Percentiles rank a stretch among this genome's conserved stretches.
phyloP scores from a whole-genome alignment of 2,888 invertebrate species.

The Eretmocerus hayati region DNA sequence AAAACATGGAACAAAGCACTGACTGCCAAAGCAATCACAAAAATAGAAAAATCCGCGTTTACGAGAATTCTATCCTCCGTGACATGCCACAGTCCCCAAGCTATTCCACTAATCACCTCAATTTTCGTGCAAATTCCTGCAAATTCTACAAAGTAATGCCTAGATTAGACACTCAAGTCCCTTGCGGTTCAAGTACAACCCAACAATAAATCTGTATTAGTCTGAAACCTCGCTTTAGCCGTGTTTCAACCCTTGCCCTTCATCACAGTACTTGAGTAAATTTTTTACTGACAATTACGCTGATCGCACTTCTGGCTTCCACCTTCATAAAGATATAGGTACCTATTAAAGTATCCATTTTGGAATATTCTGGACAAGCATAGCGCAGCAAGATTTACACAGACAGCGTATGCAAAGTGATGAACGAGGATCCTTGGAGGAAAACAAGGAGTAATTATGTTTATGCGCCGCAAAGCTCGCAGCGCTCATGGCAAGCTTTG shows the following conservation, averaged over 20 bases:
- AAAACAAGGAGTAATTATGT: slow-evolving; percentile 13
- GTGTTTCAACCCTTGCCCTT: background rate
- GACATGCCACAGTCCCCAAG: slow-evolving; percentile 25
- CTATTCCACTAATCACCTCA: slow-evolving; percentile 38
- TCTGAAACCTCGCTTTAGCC: slow-evolving; percentile 4
- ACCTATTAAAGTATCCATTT: too few species aligned
- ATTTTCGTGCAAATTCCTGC: slow-evolving; percentile 40
- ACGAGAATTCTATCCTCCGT: too few species aligned
- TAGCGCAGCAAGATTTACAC: slow-evolving; percentile 7
- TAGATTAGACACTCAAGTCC: slow-evolving; percentile 35
- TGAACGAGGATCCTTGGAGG: slow-evolving; percentile 5
- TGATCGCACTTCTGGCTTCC: slow-evolving; percentile 10
- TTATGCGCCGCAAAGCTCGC: too few species aligned
- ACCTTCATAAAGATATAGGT: too few species aligned
- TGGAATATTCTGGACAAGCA: too few species aligned
- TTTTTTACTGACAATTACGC: slow-evolving; percentile 7
- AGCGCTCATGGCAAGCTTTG: too few species aligned
- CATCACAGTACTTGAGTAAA: background rate
- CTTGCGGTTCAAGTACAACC: slow-evolving; percentile 29
- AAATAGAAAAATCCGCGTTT: too few species aligned
- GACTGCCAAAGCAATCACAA: too few species aligned
- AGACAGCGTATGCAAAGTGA: background rate
- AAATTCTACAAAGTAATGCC: slow-evolving; percentile 37
- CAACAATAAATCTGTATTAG: slow-evolving; percentile 43
- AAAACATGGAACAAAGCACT: too few species aligned